phyloP scores from a whole-genome alignment of 2,797 vertebrate genomes.

The Oreortyx pictus region DNA sequence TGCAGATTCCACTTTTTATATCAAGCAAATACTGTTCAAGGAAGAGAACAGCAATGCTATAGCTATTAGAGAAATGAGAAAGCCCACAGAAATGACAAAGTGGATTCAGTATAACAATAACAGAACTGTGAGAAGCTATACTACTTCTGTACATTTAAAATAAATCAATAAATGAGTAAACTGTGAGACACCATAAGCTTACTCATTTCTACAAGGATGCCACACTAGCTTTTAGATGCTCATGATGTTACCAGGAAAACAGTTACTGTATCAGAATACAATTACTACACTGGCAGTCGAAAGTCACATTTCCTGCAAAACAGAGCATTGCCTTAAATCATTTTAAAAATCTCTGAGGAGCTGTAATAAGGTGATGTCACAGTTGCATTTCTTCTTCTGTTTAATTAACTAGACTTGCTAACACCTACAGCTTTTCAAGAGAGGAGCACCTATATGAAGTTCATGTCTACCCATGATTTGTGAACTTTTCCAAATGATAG shows the following conservation, averaged over 20 bases:
- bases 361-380: not conserved
- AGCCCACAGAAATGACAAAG: not conserved
- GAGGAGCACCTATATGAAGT: not conserved
- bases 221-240: not conserved
- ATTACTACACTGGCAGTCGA: not conserved
- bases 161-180: conserved; percentile 12
- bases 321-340: not conserved
- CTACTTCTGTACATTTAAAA: not conserved
- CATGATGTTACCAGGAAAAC: not conserved
- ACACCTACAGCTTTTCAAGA: not conserved
- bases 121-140: conserved; percentile 13
- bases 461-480: not conserved
- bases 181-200: not conserved
- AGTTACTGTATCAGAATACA: not conserved
- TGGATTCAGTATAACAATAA: not conserved
- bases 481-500: not conserved
- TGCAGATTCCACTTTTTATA: not conserved
- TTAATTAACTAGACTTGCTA: not conserved
- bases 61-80: conserved; percentile 5
- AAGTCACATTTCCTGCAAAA: conserved; percentile 2
- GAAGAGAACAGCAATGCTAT: not conserved
- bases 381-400: not conserved
- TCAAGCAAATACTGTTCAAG: not conserved
- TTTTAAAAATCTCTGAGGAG: not conserved
- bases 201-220: not conserved